phyloP scores from a whole-genome alignment of 2,888 invertebrate species.

The Lepetodrilus schrolli region DNA sequence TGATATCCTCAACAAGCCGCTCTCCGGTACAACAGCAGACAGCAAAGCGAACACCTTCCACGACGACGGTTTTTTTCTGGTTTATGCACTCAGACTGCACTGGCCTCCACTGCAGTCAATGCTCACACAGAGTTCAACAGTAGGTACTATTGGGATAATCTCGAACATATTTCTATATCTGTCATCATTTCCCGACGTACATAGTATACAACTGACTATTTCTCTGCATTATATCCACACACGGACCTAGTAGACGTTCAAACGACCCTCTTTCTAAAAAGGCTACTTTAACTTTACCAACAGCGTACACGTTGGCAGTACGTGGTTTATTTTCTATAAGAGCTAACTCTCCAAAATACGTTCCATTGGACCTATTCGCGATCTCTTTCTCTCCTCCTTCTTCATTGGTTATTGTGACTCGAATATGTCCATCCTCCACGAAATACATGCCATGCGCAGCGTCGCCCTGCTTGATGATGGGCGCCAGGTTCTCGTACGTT shows the following conservation, averaged over 20 bases:
- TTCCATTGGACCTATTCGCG: conserved; percentile 80
- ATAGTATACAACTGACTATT: conserved; percentile 72
- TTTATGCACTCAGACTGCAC: neutral
- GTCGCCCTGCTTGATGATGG: conserved; percentile 72
- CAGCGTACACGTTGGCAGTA: conserved; percentile 86
- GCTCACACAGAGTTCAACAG: neutral
- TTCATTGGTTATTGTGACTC: conserved; percentile 85
- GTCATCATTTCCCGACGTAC: conserved; percentile 46
- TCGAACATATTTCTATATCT: neutral
- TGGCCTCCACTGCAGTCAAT: no score
- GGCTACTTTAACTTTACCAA: conserved; percentile 91
- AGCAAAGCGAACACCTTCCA: no score
- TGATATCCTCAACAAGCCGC: no score
- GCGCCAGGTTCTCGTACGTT: conserved; percentile 64
- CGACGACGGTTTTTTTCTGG: no score
- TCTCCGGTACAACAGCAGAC: no score
- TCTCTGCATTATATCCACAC: conserved; percentile 98
- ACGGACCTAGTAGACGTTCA: conserved; percentile 95
- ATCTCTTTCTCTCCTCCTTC: conserved; percentile 84
- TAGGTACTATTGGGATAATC: neutral
- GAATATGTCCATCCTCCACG: conserved; percentile 84
- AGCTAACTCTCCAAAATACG: conserved; percentile 96
- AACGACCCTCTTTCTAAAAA: conserved; percentile 97
- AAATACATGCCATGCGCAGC: conserved; percentile 75
- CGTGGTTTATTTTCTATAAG: conserved; percentile 96